A percentile compares a stretch with the other conserved stretches of the same genome.
Evolutionary conservation across 2,113 vertebrate species (phyloP).

Genomic region (Bufo gargarizans): DNA sequence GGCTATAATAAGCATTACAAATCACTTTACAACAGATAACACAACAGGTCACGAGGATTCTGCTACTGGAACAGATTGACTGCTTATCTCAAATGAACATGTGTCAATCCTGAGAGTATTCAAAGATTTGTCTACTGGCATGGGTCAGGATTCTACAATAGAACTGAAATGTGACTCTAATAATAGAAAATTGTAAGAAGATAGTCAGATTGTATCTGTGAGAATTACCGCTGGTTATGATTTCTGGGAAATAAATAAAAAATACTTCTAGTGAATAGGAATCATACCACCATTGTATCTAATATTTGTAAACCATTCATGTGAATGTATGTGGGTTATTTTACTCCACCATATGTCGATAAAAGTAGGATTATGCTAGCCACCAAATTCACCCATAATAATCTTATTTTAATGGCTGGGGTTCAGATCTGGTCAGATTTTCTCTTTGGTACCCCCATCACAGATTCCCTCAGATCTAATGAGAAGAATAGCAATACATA

Average conservation of each 20-base stretch:
- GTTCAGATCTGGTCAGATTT: too few relatives aligned
- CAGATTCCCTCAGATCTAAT: too few relatives aligned
- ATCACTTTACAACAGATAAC: conserved; percentile 35
- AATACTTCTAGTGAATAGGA: neutral
- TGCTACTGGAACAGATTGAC: conserved; percentile 35
- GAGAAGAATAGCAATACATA: too few relatives aligned
- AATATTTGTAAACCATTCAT: neutral
- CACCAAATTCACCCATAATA: neutral
- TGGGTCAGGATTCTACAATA: conserved; percentile 22
- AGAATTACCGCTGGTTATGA: neutral
- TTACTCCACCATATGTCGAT: neutral
- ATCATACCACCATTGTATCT: neutral
- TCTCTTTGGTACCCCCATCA: too few relatives aligned
- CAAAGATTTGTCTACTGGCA: conserved; percentile 28
- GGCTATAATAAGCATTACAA: conserved; percentile 37
- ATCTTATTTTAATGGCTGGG: too few relatives aligned
- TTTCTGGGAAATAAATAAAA: neutral
- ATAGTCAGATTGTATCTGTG: neutral
- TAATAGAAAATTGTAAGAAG: conserved; percentile 9
- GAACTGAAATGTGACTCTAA: conserved; percentile 38
- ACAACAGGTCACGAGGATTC: conserved; percentile 40
- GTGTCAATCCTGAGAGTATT: conserved; percentile 33
- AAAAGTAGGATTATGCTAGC: neutral
- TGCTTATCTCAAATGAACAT: conserved; percentile 51
- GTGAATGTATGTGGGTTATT: neutral